Evolutionary conservation across 2,888 invertebrate species (phyloP).

Genomic region (Erebia ligea): DNA sequence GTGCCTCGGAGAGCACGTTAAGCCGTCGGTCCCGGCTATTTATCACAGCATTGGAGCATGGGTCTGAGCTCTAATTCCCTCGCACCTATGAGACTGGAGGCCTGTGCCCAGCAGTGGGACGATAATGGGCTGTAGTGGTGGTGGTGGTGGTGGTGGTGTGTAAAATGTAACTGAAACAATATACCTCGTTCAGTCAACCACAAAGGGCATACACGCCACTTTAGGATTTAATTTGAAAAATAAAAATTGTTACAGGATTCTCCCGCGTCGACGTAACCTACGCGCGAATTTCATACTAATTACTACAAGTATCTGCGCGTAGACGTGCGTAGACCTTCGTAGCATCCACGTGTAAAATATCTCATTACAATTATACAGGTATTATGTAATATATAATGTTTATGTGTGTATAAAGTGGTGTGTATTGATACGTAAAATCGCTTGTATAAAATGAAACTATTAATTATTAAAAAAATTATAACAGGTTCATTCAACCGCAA

Average conservation of each 20-base stretch:
- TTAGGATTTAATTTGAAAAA: neutral
- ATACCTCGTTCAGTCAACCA: constrained; percentile 27
- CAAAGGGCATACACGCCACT: constrained; percentile 22
- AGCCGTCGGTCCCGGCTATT: too few relatives aligned
- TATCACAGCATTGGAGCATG: too few relatives aligned
- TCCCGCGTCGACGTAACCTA: constrained; percentile 51
- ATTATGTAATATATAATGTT: neutral
- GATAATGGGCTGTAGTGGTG: too few relatives aligned
- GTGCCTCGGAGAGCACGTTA: too few relatives aligned
- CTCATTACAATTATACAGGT: neutral
- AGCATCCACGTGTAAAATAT: neutral
- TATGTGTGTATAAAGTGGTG: neutral
- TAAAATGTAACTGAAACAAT: constrained; percentile 3
- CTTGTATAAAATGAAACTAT: neutral
- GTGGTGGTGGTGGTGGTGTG: too few relatives aligned
- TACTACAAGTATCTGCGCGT: constrained; percentile 62
- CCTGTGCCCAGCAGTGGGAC: too few relatives aligned
- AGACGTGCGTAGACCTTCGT: constrained; percentile 24
- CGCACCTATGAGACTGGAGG: too few relatives aligned
- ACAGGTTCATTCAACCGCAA: constrained; percentile 27
- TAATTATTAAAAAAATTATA: constrained; percentile 17
- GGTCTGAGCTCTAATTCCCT: too few relatives aligned
- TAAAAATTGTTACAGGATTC: neutral
- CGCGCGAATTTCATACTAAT: constrained; percentile 58
- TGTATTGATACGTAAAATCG: constrained; percentile 33